Percentiles rank a stretch among this genome's conserved stretches.
These are phyloP conservation scores for Scomberomorus guttatus DNA, from an alignment of 2,797 vertebrate genomes.

Conservation along the genomic window DNA sequence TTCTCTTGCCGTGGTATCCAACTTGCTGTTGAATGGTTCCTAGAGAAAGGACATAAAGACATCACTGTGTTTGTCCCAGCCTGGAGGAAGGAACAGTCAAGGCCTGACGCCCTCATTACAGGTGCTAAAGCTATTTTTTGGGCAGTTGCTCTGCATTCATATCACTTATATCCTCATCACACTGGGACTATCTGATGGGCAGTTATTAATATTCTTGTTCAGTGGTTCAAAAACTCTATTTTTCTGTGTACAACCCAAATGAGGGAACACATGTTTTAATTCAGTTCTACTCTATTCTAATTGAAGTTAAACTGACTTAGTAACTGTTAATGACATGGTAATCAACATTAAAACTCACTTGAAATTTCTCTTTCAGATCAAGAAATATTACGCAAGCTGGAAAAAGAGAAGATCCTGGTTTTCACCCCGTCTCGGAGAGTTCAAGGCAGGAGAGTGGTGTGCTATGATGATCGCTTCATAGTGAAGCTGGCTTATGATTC, in stretches of 20 bases:
- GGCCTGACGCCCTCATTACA: conserved; percentile 97
- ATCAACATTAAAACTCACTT: not conserved
- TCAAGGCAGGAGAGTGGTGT: conserved; percentile 97
- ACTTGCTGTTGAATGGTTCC: conserved; percentile 97
- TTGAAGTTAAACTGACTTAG: too few relatives aligned
- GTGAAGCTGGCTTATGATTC: conserved; percentile 98
- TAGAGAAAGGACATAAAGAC: conserved; percentile 98
- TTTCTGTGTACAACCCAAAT: not conserved
- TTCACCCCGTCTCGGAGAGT: conserved; percentile 98
- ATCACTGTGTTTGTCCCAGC: conserved; percentile 99
- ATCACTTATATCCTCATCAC: too few relatives aligned
- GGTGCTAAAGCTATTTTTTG: conserved; percentile 80
- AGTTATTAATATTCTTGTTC: too few relatives aligned
- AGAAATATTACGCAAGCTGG: conserved; percentile 96
- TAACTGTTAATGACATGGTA: not conserved
- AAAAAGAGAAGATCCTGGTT: conserved; percentile 98
- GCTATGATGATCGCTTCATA: conserved; percentile 99
- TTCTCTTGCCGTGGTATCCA: conserved; percentile 99
- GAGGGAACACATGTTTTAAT: too few relatives aligned
- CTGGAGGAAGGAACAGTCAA: conserved; percentile 98
- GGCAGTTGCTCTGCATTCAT: not conserved
- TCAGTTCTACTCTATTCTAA: too few relatives aligned
- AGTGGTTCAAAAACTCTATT: too few relatives aligned
- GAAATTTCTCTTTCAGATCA: conserved; percentile 88
- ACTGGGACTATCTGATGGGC: too few relatives aligned